Evolutionary conservation across 2,113 vertebrate species (phyloP), one percentile per base, ranked within the genome.

Genomic region (Alligator mississippiensis): DNA sequence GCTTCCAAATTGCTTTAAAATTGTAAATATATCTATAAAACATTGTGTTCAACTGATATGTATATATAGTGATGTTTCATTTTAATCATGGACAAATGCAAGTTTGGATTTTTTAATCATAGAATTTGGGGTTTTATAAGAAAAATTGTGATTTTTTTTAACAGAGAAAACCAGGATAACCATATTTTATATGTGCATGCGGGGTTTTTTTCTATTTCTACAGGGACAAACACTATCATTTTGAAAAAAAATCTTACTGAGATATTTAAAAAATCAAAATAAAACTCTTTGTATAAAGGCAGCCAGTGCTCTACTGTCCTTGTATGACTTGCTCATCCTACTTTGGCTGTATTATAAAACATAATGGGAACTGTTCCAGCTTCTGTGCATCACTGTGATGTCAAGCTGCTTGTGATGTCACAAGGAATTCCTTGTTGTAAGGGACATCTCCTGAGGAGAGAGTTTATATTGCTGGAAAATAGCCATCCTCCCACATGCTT

Each of bases 361-460:
- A 1, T 55, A 83, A 34, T 15, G 81, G 90, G 94, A 96, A 38
- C 59, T 13, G 57, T 85, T 94, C 94, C 92, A 95, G 86, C 30
- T 79, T 4, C 0, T 92, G 75, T 74, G 90, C 81, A 96, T 90
- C 77, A 64, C 58, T 80, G 61, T 54, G 19, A 21, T 10, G 1
- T 96, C 92, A 92, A 83, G 88, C 77, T 93, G 78, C 82, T 77
- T 96, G 59, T 97, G 92, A 97, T 92, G 88, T 95, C 93, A 96
- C 2, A 22, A 92, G 92, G 94, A 93, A 95, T 96, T 94, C 95
- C 95, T 95, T 94, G 93, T 94, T 58, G 75, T 95, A 95, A 89
- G 93, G 87, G 84, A 79, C 5, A 34, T 87, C 59, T 68, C 92
- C 86, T 2, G 6, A 93, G 96, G 92, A 96, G 92, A 86, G 59